These are phyloP conservation scores for Dipus sagitta DNA, from an alignment of 2,797 vertebrate species.

Conservation along the genomic window DNA sequence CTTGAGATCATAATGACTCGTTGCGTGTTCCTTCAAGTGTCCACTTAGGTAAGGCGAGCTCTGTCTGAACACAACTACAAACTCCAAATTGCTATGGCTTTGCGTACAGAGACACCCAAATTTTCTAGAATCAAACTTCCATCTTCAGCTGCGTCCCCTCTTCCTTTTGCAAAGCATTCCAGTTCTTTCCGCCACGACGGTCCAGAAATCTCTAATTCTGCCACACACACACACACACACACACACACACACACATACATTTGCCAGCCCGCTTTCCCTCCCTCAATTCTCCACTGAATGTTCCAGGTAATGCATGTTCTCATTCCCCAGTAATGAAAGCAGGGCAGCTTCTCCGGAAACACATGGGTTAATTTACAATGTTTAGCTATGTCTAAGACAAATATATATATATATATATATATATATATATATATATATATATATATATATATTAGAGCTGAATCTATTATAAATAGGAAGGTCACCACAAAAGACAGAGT, in stretches of 20 bases:
- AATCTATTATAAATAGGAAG: constrained; percentile 51
- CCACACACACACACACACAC: rapidly evolving
- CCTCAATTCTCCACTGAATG: neutral
- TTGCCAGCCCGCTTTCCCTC: neutral
- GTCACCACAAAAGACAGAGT: neutral
- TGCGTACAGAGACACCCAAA: neutral
- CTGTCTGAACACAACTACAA: neutral
- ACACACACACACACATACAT: rapidly evolving
- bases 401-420: neutral
- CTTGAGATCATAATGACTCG: neutral
- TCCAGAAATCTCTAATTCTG: neutral
- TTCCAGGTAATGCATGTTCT: neutral
- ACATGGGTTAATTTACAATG: constrained; percentile 19
- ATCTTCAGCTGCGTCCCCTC: neutral
- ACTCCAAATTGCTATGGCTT: neutral
- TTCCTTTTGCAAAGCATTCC: neutral
- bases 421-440: neutral
- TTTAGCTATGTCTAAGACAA: neutral
- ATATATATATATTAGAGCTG: neutral
- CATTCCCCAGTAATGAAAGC: neutral
- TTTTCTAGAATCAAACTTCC: neutral
- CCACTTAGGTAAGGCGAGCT: neutral
- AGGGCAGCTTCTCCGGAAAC: neutral
- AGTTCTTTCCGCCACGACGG: neutral
- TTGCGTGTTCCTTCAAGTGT: neutral